phyloP scores from a whole-genome alignment of 2,797 vertebrate species.

The Aeoliscus strigatus region DNA sequence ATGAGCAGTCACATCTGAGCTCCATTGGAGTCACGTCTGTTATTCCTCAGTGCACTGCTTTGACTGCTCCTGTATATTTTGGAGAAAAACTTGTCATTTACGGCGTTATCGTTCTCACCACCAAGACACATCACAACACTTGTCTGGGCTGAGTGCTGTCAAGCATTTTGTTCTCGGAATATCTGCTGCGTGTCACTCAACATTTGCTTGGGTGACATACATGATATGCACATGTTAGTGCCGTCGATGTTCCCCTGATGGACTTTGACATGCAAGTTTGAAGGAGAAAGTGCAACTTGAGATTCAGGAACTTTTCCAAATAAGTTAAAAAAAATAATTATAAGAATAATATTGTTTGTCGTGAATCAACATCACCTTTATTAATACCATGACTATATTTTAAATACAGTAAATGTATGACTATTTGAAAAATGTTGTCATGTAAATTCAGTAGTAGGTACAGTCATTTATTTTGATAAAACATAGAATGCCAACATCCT shows the following conservation, averaged over 20 bases:
- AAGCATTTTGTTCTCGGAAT: slow-evolving; percentile 39
- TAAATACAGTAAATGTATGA: too few relatives aligned
- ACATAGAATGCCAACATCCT: slow-evolving; percentile 70
- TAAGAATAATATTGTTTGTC: too few relatives aligned
- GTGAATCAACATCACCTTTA: too few relatives aligned
- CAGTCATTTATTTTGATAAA: slow-evolving; percentile 42
- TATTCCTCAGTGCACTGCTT: slow-evolving; percentile 12
- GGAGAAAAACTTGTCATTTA: slow-evolving; percentile 18
- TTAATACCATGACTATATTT: too few relatives aligned
- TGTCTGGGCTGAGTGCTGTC: slow-evolving; percentile 42
- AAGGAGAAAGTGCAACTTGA: slow-evolving; percentile 29
- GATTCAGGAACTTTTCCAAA: slow-evolving; percentile 23
- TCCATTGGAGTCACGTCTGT: slow-evolving; percentile 5
- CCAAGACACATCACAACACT: slow-evolving; percentile 38
- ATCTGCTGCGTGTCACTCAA: slow-evolving; percentile 52
- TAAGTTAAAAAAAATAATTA: slow-evolving; percentile 23
- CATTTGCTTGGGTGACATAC: slow-evolving; percentile 45
- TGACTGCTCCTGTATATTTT: slow-evolving; percentile 34
- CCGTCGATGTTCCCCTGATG: slow-evolving; percentile 32
- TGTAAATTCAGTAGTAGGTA: too few relatives aligned
- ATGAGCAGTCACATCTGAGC: slow-evolving; percentile 8
- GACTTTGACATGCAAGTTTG: slow-evolving; percentile 41
- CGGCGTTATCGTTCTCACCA: slow-evolving; percentile 37
- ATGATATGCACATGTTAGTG: slow-evolving; percentile 40
- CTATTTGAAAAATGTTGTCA: too few relatives aligned